phyloP scores from a whole-genome alignment of 2,888 invertebrate genomes.

The Athetis lepigone region DNA sequence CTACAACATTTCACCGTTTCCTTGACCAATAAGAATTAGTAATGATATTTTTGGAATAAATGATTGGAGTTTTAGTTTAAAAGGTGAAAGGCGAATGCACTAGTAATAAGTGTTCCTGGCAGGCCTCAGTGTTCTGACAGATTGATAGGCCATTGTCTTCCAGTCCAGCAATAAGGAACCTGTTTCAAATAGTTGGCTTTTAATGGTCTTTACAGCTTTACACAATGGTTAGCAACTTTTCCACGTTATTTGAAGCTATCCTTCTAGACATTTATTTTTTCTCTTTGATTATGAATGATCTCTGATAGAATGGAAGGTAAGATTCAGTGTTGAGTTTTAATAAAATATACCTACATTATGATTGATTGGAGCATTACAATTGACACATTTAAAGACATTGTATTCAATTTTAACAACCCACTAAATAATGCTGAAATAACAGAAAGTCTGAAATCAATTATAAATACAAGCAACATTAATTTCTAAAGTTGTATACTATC shows the following conservation, averaged over 20 bases:
- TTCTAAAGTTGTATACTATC: constrained; percentile 17
- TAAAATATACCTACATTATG: accelerated
- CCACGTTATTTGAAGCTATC: constrained; percentile 9
- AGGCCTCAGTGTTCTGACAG: constrained; percentile 19
- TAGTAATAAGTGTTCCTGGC: constrained; percentile 30
- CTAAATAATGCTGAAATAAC: neutral
- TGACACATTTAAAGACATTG: too few species aligned
- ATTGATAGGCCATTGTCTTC: constrained; percentile 55
- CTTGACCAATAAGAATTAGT: too few species aligned
- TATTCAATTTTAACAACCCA: too few species aligned
- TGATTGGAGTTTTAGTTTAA: too few species aligned
- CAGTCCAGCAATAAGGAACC: constrained; percentile 46
- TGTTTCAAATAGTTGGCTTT: constrained; percentile 38
- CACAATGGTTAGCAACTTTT: constrained; percentile 23
- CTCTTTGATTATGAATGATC: too few species aligned
- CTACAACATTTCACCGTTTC: too few species aligned
- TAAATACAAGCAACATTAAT: neutral
- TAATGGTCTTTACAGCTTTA: constrained; percentile 30
- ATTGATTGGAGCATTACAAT: too few species aligned
- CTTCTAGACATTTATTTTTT: neutral
- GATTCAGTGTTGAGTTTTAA: neutral
- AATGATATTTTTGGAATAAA: too few species aligned
- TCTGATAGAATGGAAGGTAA: too few species aligned
- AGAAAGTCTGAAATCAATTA: constrained; percentile 6
- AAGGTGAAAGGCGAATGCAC: neutral